Percentiles rank a stretch among this genome's conserved stretches.
phyloP scores from a whole-genome alignment of 2,797 vertebrate genomes.

The Champsocephalus esox region DNA sequence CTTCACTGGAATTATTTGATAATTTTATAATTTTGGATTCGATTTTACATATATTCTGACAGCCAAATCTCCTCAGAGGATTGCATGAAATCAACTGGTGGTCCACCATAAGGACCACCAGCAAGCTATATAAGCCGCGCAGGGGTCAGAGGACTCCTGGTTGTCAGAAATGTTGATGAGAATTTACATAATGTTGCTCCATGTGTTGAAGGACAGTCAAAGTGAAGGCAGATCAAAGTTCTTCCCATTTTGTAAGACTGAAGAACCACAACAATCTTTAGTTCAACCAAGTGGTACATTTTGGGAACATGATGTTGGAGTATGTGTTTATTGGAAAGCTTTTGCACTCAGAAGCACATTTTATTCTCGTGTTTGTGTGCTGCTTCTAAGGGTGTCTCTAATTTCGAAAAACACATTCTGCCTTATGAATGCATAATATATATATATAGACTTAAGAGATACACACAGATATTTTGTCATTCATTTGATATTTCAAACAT shows the following conservation, averaged over 20 bases:
- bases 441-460: too few relatives aligned
- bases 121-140: neutral
- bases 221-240: neutral
- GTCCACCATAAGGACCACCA: conserved; percentile 16
- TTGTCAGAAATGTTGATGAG: conserved; percentile 8
- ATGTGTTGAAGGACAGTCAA: conserved; percentile 7
- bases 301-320: too few relatives aligned
- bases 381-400: too few relatives aligned
- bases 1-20: too few relatives aligned
- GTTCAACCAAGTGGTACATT: neutral
- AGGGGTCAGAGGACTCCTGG: conserved; percentile 13
- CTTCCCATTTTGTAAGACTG: neutral
- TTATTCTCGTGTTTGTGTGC: too few relatives aligned
- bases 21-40: neutral
- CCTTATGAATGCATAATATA: too few relatives aligned
- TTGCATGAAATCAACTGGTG: conserved; percentile 32
- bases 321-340: too few relatives aligned
- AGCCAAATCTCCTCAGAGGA: neutral
- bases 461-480: neutral
- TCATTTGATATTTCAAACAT: neutral
- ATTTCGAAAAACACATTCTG: too few relatives aligned
- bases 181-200: conserved; percentile 15
- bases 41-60: conserved; percentile 6
- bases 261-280: neutral
- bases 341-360: too few relatives aligned